Base-by-base conservation (phyloP, 2,888 invertebrate species). In the Podotricha telesiphe region DNA sequence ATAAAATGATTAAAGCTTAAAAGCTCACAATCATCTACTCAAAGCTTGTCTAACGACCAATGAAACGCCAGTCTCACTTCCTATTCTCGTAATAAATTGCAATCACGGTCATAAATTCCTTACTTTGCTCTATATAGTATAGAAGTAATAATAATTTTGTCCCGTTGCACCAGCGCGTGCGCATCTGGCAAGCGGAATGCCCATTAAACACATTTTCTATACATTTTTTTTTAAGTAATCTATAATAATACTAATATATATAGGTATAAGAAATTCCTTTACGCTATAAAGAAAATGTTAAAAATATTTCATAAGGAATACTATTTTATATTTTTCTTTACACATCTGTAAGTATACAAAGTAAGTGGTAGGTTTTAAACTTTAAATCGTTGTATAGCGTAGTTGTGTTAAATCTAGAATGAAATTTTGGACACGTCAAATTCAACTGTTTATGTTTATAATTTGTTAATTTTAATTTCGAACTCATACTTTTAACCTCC, bases 91-190 rank as follows among this genome's bases (percentile, higher is more conserved):
- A 58, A 45, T 22, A 59, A 59, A 59, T 59, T 22, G 10, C 42
- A 59, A 59, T 59, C 59, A 42, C 42, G 6, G 6, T 42, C 20
- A 66, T 19, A 17, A 45, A 69, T 66, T 66, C 62, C 50, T 58
- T 13, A 48, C 28, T 48, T 42, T 28, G 22, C 40, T 50, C 50
- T 56, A 40, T 40, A 65, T 37, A 19, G 45, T 53, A 13, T 65
- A 62, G 56, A 53, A 70, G n/a, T 28, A 61, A 40, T 11, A 55
- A 47, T 58, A n/a, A 63, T 53, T 58, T 22, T 42, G 70, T 67
- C 67, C 70, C 67, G 70, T 67, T 67, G 51, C 37, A 11, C 6
- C 34, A 37, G 65, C 71, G 65, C 71, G 63, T 48, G 68, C 68
- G 53, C 68, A 66, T 58, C 63, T 70, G 70, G 59, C 65, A 20